Evolutionary conservation across 2,888 invertebrate genomes (phyloP).

Genomic region (Brenthis daphne): DNA sequence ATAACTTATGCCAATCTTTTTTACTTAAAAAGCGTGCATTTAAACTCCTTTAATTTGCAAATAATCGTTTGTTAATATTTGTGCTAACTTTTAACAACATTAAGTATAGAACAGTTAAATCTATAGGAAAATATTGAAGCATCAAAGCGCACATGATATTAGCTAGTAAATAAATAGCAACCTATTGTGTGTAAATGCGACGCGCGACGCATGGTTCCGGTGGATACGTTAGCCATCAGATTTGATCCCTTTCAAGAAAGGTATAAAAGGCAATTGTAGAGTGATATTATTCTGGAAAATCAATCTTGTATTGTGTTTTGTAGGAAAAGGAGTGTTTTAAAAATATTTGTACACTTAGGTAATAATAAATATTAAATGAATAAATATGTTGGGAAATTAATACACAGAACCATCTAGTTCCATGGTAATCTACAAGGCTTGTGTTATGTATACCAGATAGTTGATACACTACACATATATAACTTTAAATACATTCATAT

Average conservation of each 20-base stretch:
- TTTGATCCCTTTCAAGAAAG: conserved; percentile 21
- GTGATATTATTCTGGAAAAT: conserved; percentile 15
- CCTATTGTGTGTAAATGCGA: conserved; percentile 20
- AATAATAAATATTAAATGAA: too few relatives aligned
- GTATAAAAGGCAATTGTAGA: conserved; percentile 23
- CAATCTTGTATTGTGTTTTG: conserved; percentile 6
- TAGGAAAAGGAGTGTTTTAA: too few relatives aligned
- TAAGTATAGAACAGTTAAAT: background rate
- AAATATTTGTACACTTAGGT: background rate
- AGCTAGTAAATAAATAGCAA: conserved; percentile 21
- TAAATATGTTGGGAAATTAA: too few relatives aligned
- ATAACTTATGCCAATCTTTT: too few relatives aligned
- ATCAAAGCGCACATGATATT: conserved; percentile 8
- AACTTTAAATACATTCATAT: too few relatives aligned
- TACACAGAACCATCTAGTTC: too few relatives aligned
- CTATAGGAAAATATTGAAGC: conserved; percentile 6
- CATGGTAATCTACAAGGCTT: too few relatives aligned
- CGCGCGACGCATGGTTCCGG: conserved; percentile 21
- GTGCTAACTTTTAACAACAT: background rate
- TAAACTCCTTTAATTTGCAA: too few relatives aligned
- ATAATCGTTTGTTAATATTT: background rate
- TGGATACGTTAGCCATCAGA: conserved; percentile 22
- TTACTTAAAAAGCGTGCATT: too few relatives aligned
- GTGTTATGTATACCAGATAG: too few relatives aligned
- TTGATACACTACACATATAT: too few relatives aligned